Evolutionary conservation across 64 coral and sea anemone genomes (phyloP).

Genomic region (Montipora capricornis): DNA sequence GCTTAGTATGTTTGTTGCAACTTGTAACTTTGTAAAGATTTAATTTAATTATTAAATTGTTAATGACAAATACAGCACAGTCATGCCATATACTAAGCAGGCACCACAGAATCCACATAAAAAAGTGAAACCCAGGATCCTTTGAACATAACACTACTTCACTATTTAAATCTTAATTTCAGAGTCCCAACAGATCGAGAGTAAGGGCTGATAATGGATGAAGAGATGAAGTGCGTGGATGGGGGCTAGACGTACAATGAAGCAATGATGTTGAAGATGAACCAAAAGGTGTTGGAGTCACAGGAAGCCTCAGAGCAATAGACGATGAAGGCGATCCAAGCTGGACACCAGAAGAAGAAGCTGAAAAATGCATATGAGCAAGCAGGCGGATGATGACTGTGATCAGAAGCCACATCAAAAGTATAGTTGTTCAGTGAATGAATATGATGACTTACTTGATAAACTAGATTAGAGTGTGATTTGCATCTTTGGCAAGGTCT

Average conservation of each 20-base stretch:
- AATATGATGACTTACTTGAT: no score
- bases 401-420: slow-evolving; percentile 32
- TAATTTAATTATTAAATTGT: background rate
- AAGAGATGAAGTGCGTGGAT: slow-evolving; percentile 29
- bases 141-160: background rate
- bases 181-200: slow-evolving; percentile 33
- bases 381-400: slow-evolving; percentile 48
- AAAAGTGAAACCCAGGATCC: background rate
- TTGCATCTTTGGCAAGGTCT: no score
- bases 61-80: background rate
- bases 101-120: background rate
- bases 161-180: background rate
- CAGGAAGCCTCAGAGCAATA: background rate
- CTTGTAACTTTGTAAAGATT: background rate
- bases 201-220: background rate
- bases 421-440: background rate
- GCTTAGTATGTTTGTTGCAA: background rate
- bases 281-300: background rate
- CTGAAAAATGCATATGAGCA: slow-evolving; percentile 39
- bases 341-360: slow-evolving; percentile 53
- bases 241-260: background rate
- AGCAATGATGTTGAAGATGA: slow-evolving; percentile 32
- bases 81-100: background rate
- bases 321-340: slow-evolving; percentile 46
- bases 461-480: no score